Evolutionary conservation across 2,888 invertebrate species (phyloP), one percentile per base, ranked within the genome.

Genomic region (Drosophila paracracens): DNA sequence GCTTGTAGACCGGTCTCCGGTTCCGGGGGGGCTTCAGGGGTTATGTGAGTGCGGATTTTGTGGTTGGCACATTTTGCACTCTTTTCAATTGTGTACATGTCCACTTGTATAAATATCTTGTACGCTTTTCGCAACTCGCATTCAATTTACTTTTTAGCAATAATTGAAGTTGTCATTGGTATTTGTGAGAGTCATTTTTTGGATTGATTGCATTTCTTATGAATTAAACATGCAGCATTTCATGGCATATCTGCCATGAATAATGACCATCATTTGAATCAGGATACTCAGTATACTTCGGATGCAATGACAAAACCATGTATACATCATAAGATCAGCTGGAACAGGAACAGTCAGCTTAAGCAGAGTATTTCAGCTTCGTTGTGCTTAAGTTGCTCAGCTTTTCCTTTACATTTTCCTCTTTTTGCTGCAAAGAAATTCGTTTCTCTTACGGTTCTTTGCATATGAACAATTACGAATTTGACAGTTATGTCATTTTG

Each of bases 91-190:
- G 53, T 56, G 40, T 52, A 50, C 66, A 51, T 61, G 57, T 69
- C 65, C 73, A 62, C 68, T 63, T 69, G 54, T 25, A 13, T 56
- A 31, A 60, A 78, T 81, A 81, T 64, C 63, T 77, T 77, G 40
- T 48, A 76, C 35, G 27, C 25, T 36, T 51, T 46, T 46, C n/a
- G 16, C 31, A 31, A 65, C 8, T 67, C 59, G 13, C 46, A 46
- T 56, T 13, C 18, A 4, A 53, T 56, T 16, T 7, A 25, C 21
- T 13, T 66, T 54, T 48, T 27, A 10, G 43, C 43, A 74, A 75
- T 90, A 83, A 90, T 91, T 89, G 82, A 88, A 77, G 79, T 83
- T 88, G 91, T 81, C 89, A 74, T 84, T 85, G 83, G 80, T 61
- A 50, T 29, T 43, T 63, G 60, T 18, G 10, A 18, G 18, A 18